These are phyloP conservation scores for Rafetus swinhoei DNA, from an alignment of 2,113 vertebrate genomes.

Conservation along the genomic window DNA sequence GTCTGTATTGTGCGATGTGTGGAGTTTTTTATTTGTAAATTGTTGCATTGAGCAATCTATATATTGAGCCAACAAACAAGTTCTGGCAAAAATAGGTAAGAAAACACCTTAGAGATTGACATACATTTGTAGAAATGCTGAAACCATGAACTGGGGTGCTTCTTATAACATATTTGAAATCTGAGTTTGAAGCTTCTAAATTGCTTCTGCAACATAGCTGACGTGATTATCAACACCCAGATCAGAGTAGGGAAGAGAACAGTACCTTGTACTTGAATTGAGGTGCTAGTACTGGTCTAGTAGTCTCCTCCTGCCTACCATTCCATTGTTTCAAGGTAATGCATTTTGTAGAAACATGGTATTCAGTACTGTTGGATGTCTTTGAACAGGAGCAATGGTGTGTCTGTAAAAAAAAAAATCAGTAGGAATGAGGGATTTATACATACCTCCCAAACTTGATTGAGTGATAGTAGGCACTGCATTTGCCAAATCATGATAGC, in stretches of 20 bases:
- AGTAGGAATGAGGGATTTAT: neutral
- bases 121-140: slow-evolving; percentile 17
- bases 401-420: rapidly evolving
- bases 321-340: rapidly evolving
- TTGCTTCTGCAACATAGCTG: slow-evolving; percentile 37
- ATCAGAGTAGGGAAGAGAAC: neutral
- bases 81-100: slow-evolving; percentile 50
- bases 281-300: neutral
- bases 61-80: slow-evolving; percentile 23
- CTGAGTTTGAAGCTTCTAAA: slow-evolving; percentile 50
- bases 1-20: slow-evolving; percentile 27
- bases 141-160: slow-evolving; percentile 23
- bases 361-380: neutral
- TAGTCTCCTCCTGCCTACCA: neutral
- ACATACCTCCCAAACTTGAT: neutral
- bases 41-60: slow-evolving; percentile 61
- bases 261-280: neutral
- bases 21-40: slow-evolving; percentile 47
- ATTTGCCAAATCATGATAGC: neutral
- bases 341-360: neutral
- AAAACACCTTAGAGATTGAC: slow-evolving; percentile 13
- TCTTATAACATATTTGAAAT: slow-evolving; percentile 11
- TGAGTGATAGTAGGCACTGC: neutral
- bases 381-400: neutral
- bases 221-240: slow-evolving; percentile 27